These are phyloP conservation scores for Hypselothyrea guttata DNA, from an alignment of 2,888 invertebrate species.

Conservation along the genomic window DNA sequence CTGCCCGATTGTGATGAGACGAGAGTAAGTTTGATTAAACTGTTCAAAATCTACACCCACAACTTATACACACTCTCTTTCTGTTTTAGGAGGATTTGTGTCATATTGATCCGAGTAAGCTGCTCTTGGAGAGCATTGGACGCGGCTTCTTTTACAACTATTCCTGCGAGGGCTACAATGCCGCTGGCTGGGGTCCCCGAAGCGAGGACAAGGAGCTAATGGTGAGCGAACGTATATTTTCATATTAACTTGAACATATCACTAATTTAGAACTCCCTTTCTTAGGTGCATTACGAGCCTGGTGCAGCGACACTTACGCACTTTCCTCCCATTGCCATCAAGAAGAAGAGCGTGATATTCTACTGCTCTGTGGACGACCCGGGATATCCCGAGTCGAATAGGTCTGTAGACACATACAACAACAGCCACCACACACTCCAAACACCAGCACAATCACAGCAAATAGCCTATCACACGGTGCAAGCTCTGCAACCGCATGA, in stretches of 20 bases:
- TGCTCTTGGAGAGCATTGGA: constrained; percentile 92
- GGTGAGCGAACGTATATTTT: no score
- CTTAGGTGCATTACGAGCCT: constrained; percentile 86
- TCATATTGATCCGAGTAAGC: constrained; percentile 92
- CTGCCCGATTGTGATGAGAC: constrained; percentile 88
- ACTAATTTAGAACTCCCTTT: constrained; percentile 2
- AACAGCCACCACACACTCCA: constrained; percentile 19
- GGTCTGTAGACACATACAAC: constrained; percentile 76
- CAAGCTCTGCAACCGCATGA: constrained; percentile 75
- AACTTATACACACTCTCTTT: background rate
- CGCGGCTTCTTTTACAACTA: constrained; percentile 96
- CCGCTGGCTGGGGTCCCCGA: constrained; percentile 93
- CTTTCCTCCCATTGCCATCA: constrained; percentile 89
- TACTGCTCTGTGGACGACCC: constrained; percentile 91
- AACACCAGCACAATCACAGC: constrained; percentile 38
- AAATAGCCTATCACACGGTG: constrained; percentile 74
- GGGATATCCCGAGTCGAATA: constrained; percentile 88
- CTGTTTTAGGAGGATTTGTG: constrained; percentile 85
- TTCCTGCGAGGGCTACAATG: constrained; percentile 94
- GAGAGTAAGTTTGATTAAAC: constrained; percentile 62
- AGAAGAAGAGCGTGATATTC: constrained; percentile 91
- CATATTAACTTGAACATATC: no score
- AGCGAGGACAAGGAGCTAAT: constrained; percentile 90
- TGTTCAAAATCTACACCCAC: no score
- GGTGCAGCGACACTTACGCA: constrained; percentile 90